Evolutionary conservation across 2,888 invertebrate species (phyloP), one percentile per base, ranked within the genome.

Genomic region (Troides aeacus): DNA sequence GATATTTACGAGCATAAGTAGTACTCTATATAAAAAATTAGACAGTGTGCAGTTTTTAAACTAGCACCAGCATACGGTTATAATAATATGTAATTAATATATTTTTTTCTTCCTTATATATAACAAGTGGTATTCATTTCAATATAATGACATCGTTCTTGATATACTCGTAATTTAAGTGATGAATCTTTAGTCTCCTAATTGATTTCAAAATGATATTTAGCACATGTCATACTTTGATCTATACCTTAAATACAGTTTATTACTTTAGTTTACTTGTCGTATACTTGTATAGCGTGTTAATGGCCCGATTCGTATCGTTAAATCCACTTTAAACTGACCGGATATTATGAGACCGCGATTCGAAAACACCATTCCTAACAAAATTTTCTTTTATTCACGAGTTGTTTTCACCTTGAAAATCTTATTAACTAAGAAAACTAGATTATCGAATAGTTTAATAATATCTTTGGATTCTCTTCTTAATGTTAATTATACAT

Each of bases 271-370:
- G 50, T 66, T 63, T 56, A 53, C 60, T 21, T 36, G 42, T 62
- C 24, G 50, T 39, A 39, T 39, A 39, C 17, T 50, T 15, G 50
- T 70, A 69, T 65, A 63, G 67, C 70, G 70, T 70, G 66, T 67
- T 70, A 70, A 70, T 70, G 67, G 66, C 42, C 17, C 18, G 67
- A 70, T 70, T 42, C 30, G 21, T 70, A 70, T 70, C 70, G 67
- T 61, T 64, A 61, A 64, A 42, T 64, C 67, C 61, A 67, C 61
- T 67, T 67, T 64, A 67, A 70, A 63, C 62, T 62, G 66, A 62
- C 70, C 70, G 70, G 70, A 70, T 66, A 66, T 70, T 66, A 59
- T 66, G 59, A 56, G 59, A 70, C 18, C 24, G 60, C 23, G 62
- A 23, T 63, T 66, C 63, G 17, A 70, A 66, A 62, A 70, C 64